These are phyloP conservation scores for Cremastinae sp. DNA, from an alignment of 2,888 invertebrate genomes.

Conservation along the genomic window DNA sequence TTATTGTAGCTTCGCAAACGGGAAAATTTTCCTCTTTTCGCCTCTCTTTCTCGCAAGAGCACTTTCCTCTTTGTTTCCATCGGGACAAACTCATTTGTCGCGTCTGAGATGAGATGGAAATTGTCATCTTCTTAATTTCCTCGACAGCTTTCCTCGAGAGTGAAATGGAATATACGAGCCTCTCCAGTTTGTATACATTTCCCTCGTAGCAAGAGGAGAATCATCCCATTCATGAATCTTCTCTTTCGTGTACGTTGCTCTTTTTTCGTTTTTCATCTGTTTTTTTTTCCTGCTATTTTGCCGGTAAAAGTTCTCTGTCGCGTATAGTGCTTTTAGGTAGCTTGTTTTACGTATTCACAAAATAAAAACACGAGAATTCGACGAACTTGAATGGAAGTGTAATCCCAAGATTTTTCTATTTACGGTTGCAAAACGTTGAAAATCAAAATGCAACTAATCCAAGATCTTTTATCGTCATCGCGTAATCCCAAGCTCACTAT, in stretches of 20 bases:
- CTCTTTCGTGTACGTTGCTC: background rate
- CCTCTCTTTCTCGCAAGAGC: background rate
- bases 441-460: too few relatives aligned
- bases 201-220: constrained; percentile 3
- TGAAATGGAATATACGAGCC: constrained; percentile 44
- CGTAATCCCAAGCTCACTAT: too few relatives aligned
- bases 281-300: constrained; percentile 1
- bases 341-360: background rate
- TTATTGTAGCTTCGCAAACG: too few relatives aligned
- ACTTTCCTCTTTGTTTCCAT: background rate
- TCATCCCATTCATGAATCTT: constrained; percentile 26
- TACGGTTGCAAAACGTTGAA: too few relatives aligned
- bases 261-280: background rate
- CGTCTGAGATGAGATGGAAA: constrained; percentile 55
- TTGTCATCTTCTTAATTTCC: constrained; percentile 49
- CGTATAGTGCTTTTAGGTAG: background rate
- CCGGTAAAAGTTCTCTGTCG: background rate
- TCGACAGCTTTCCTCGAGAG: constrained; percentile 55
- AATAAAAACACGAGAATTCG: too few relatives aligned
- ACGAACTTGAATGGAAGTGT: too few relatives aligned
- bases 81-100: constrained; percentile 28
- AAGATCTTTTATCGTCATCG: too few relatives aligned
- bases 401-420: too few relatives aligned
- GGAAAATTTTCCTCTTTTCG: background rate
- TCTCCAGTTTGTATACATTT: constrained; percentile 1